Evolutionary conservation across 2,797 vertebrate species (phyloP).

Genomic region (Pitangus sulphuratus): DNA sequence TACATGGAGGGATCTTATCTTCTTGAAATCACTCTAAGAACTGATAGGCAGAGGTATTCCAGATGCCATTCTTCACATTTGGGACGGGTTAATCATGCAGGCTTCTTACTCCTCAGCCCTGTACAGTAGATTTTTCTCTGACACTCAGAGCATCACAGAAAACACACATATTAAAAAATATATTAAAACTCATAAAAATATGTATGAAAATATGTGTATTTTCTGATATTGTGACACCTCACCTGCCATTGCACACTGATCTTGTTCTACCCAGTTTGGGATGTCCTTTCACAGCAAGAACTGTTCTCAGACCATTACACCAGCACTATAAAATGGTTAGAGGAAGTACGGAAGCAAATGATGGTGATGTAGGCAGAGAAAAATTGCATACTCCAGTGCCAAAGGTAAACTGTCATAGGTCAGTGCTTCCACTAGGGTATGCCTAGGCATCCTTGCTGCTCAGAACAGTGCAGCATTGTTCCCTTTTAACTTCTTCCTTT

Average conservation of each 20-base stretch:
- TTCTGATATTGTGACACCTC: not conserved
- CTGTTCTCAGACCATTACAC: not conserved
- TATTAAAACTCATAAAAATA: not conserved
- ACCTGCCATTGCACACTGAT: not conserved
- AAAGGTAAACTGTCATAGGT: not conserved
- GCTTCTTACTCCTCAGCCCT: not conserved
- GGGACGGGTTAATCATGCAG: not conserved
- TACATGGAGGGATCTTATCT: not conserved
- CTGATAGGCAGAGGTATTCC: not conserved
- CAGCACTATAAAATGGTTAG: not conserved
- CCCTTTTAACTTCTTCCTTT: not conserved
- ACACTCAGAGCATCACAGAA: not conserved
- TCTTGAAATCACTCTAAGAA: not conserved
- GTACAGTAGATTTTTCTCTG: not conserved
- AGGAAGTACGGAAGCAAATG: not conserved
- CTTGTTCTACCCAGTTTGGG: not conserved
- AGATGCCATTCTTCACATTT: not conserved
- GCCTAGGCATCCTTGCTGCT: not conserved
- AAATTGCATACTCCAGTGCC: not conserved
- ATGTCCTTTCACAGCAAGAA: not conserved
- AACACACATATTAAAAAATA: not conserved
- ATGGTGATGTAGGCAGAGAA: not conserved
- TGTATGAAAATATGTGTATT: not conserved
- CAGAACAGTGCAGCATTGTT: not conserved
- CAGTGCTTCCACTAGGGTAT: not conserved